Conservation (phyloP, 2,113 vertebrate species). For the Lutjanus erythropterus region DNA sequence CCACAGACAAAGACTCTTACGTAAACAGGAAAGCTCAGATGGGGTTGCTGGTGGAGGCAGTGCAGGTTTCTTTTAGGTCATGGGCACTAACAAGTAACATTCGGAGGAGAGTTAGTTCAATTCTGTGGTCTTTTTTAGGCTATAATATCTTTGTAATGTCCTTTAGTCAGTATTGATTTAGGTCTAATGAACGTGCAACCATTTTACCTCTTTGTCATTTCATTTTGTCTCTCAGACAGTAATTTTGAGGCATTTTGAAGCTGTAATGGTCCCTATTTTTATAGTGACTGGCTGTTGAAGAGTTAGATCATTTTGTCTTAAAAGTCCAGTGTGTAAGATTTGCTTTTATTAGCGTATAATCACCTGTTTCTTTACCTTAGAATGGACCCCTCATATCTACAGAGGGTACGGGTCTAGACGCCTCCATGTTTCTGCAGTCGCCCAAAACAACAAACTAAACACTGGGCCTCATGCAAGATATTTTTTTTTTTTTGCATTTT, state of each 20-base stretch:
- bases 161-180: background rate
- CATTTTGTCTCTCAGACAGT: background rate
- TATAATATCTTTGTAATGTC: background rate
- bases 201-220: background rate
- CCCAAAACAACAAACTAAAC: no score
- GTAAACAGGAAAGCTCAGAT: constrained; percentile 29
- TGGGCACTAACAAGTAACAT: background rate
- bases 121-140: background rate
- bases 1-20: constrained; percentile 49
- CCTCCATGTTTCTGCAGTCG: no score
- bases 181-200: background rate
- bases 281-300: background rate
- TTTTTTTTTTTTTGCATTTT: no score
- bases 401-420: no score
- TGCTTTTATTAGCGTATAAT: no score
- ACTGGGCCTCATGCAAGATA: no score
- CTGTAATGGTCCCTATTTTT: background rate
- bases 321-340: no score
- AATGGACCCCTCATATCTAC: no score
- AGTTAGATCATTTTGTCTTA: no score
- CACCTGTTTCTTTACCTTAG: no score
- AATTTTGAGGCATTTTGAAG: background rate
- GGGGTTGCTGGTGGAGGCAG: constrained; percentile 19
- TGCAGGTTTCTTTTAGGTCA: constrained; percentile 27
- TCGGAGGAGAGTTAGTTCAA: background rate